Percentiles rank a stretch among this genome's conserved stretches.
Evolutionary conservation across 2,888 invertebrate species (phyloP).

Genomic region (Heteropelma amictum): DNA sequence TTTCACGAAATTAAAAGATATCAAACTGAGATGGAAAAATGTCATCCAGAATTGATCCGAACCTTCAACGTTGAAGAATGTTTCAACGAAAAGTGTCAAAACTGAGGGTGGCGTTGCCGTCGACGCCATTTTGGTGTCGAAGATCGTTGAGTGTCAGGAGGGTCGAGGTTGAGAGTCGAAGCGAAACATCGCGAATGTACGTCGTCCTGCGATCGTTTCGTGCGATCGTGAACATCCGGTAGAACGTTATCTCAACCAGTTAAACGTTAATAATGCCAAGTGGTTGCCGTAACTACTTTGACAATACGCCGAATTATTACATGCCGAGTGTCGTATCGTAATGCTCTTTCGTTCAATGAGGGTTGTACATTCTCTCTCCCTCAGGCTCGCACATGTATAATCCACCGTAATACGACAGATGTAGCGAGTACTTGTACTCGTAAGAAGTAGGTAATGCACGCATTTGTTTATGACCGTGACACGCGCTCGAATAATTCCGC

Average conservation of each 20-base stretch:
- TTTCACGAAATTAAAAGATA: not conserved
- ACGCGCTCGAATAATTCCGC: slow-evolving; percentile 64
- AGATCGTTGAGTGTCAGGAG: slow-evolving; percentile 4
- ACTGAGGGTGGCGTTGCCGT: not conserved
- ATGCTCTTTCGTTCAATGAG: slow-evolving; percentile 26
- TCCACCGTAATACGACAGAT: not conserved
- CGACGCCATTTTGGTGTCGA: not conserved
- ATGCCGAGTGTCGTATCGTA: slow-evolving; percentile 41
- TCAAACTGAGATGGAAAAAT: too few species aligned
- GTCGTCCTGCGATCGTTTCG: slow-evolving; percentile 55
- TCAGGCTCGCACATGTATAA: not conserved
- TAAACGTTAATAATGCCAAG: slow-evolving; percentile 70
- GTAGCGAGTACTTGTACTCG: not conserved
- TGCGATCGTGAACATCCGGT: slow-evolving; percentile 62
- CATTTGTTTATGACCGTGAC: slow-evolving; percentile 67
- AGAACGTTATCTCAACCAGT: slow-evolving; percentile 63
- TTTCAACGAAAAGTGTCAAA: not conserved
- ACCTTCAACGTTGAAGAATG: not conserved
- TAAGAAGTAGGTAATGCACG: slow-evolving; percentile 61
- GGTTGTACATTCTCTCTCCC: not conserved
- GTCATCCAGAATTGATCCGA: not conserved
- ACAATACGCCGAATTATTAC: slow-evolving; percentile 70
- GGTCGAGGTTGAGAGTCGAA: slow-evolving; percentile 16
- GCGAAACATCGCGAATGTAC: slow-evolving; percentile 17
- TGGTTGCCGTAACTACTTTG: slow-evolving; percentile 60